Percentiles rank a stretch among this genome's conserved stretches.
phyloP scores from a whole-genome alignment of 92 coral and sea anemone species.

The Meandrina meandrites region DNA sequence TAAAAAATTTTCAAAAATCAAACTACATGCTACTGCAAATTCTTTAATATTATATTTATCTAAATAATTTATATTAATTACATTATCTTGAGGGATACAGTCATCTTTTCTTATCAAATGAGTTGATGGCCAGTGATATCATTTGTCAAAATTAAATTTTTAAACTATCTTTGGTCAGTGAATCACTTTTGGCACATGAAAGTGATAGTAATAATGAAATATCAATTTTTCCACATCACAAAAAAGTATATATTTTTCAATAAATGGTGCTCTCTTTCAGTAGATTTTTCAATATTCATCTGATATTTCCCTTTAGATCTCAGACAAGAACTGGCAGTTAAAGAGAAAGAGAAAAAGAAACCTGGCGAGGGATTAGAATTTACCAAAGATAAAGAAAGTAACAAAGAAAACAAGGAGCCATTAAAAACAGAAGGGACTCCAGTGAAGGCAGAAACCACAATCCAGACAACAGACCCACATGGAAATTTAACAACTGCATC shows the following conservation, averaged over 20 bases:
- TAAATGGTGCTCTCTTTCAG: too few species aligned
- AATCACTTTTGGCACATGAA: too few species aligned
- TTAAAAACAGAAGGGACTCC: slow-evolving; percentile 64
- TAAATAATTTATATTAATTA: too few species aligned
- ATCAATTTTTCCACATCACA: background rate
- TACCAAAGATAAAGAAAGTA: slow-evolving; percentile 63
- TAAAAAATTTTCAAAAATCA: background rate
- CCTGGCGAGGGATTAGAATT: slow-evolving; percentile 59
- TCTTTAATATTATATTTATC: too few species aligned
- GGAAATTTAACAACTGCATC: slow-evolving; percentile 70
- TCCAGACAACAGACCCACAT: slow-evolving; percentile 59
- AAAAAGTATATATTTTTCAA: too few species aligned
- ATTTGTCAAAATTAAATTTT: too few species aligned
- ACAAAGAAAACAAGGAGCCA: slow-evolving; percentile 87
- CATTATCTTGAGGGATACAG: background rate
- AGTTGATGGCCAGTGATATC: too few species aligned
- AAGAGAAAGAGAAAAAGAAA: slow-evolving; percentile 83
- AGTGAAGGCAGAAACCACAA: slow-evolving; percentile 63
- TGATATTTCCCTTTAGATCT: slow-evolving; percentile 59
- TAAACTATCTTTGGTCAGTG: too few species aligned
- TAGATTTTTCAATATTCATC: too few species aligned
- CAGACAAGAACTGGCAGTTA: slow-evolving; percentile 92
- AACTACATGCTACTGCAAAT: background rate
- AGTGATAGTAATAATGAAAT: too few species aligned
- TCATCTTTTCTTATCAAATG: too few species aligned